Evolutionary conservation across 2,888 invertebrate genomes (phyloP).

Genomic region (Apantesis nais): DNA sequence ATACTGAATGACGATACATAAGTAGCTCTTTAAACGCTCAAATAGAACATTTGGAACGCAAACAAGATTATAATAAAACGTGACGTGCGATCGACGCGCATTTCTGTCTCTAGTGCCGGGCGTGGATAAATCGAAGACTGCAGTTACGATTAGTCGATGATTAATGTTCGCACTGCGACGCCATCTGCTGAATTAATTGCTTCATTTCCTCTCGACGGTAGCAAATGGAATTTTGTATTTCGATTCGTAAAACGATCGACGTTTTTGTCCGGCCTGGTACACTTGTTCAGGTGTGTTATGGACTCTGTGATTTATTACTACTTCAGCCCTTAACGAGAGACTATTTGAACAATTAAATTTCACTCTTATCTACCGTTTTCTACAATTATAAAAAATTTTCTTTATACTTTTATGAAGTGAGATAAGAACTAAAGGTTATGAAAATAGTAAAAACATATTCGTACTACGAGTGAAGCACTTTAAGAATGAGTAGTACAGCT

Average conservation of each 20-base stretch:
- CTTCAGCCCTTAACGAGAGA: slow-evolving; percentile 58
- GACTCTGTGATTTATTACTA: slow-evolving; percentile 71
- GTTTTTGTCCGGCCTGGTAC: slow-evolving; percentile 71
- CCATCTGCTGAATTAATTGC: slow-evolving; percentile 86
- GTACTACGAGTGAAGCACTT: slow-evolving; percentile 65
- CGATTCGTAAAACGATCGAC: slow-evolving; percentile 73
- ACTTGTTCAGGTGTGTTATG: slow-evolving; percentile 75
- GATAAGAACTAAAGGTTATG: slow-evolving; percentile 34
- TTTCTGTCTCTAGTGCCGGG: slow-evolving; percentile 56
- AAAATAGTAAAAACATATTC: slow-evolving; percentile 50
- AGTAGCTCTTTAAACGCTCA: slow-evolving; percentile 46
- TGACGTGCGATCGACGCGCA: slow-evolving; percentile 48
- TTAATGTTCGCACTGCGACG: slow-evolving; percentile 83
- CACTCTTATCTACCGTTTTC: slow-evolving; percentile 22
- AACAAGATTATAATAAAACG: slow-evolving; percentile 47
- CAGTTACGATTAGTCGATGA: slow-evolving; percentile 85
- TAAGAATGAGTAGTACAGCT: slow-evolving; percentile 76
- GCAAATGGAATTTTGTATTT: slow-evolving; percentile 84
- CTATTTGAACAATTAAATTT: slow-evolving; percentile 54
- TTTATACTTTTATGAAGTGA: slow-evolving; percentile 13
- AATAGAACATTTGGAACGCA: slow-evolving; percentile 41
- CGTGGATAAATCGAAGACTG: slow-evolving; percentile 84
- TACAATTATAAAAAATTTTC: no score
- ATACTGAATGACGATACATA: slow-evolving; percentile 44
- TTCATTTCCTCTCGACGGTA: slow-evolving; percentile 84